Conservation (phyloP, 2,888 invertebrate genomes). For the Argyresthia albistria region DNA sequence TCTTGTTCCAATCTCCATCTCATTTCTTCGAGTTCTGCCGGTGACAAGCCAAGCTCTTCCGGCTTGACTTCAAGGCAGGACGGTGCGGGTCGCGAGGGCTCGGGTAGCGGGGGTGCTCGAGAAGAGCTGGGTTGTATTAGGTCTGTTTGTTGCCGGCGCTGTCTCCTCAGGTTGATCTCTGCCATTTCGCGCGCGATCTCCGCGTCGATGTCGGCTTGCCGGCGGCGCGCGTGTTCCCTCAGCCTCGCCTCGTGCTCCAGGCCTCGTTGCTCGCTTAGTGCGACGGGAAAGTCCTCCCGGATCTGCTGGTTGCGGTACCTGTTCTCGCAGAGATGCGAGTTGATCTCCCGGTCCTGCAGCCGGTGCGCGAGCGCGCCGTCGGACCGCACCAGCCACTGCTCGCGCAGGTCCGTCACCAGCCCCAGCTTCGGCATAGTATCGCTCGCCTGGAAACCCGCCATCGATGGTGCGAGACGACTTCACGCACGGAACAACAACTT, state of each 20-base stretch:
- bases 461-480: conserved; percentile 19
- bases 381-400: conserved; percentile 62
- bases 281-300: conserved; percentile 62
- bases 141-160: conserved; percentile 39
- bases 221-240: conserved; percentile 43
- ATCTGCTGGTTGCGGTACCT: conserved; percentile 62
- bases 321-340: conserved; percentile 61
- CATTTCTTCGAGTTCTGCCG: conserved; percentile 51
- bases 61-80: conserved; percentile 27
- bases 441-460: conserved; percentile 52
- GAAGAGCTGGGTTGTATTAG: conserved; percentile 45
- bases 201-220: conserved; percentile 59
- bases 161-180: conserved; percentile 56
- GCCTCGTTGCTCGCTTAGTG: conserved; percentile 51
- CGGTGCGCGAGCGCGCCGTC: conserved; percentile 63
- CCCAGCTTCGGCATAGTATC: conserved; percentile 65
- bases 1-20: conserved; percentile 52
- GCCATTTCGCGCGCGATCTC: conserved; percentile 63
- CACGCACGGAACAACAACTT: conserved; percentile 5
- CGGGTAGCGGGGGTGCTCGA: conserved; percentile 25
- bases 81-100: conserved; percentile 15
- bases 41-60: conserved; percentile 52
- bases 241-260: conserved; percentile 51
- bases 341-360: conserved; percentile 63
- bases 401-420: conserved; percentile 57